Evolutionary conservation across 2,888 invertebrate genomes (phyloP), one percentile per base, ranked within the genome.

Genomic region (Laspeyria flexula): DNA sequence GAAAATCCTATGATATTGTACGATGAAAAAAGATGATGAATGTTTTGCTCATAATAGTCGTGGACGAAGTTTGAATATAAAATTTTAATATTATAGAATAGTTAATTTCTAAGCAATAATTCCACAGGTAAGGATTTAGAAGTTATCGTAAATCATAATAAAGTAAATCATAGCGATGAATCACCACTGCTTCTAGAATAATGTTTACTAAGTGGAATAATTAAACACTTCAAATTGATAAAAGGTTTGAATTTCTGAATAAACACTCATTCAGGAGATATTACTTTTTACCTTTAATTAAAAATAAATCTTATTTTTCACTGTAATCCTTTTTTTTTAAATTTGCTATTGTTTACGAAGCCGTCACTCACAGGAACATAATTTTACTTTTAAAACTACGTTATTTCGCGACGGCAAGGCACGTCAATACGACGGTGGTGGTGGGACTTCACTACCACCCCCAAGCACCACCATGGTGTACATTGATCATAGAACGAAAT

Each of bases 401-500:
- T 27, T 39, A 10, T 50, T 69, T 66, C 66, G 69, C 71, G 65
- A 56, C 67, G 45, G 38, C 66, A 65, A 65, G 72, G 75, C 84
- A 84, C 88, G 90, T 88, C 86, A 71, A 63, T 52, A 60, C 85
- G 60, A 67, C 73, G 71, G 68, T 85, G 84, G 83, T 89, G 86
- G 88, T 89, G 70, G 74, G 64, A 62, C 83, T 75, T 79, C 82
- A 90, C 90, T 90, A 83, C 83, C 84, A 83, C 82, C 79, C 77
- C 69, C 69, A 55, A 48, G 68, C 55, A 65, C 62, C 72, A 73
- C 71, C 60, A 62, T 60, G 55, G 57, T 57, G 62, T 44, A 62
- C 75, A 56, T 51, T 43, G 62, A 67, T 61, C 46, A 43, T 53
- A 49, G 49, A 60, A 68, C 45, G 46, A 18, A 64, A 59, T 61